Conservation (phyloP, 2,797 vertebrate genomes). For the Hoplostethus atlanticus region DNA sequence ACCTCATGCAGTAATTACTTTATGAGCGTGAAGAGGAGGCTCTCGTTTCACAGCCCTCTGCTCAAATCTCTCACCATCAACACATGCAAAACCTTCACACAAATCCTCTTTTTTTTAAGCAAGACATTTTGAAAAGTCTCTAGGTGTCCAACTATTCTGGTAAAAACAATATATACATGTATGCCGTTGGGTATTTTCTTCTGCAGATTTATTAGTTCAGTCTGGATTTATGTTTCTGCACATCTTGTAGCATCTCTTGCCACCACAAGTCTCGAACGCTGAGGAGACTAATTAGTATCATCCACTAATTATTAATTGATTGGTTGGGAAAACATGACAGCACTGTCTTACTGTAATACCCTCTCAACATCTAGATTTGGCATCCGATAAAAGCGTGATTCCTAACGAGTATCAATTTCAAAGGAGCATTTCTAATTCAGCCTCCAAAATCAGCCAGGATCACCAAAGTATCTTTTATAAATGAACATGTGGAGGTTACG, state of each 20-base stretch:
- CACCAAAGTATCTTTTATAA: conserved; percentile 9
- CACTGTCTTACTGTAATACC: background rate
- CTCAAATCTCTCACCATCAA: conserved; percentile 17
- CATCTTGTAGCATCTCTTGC: background rate
- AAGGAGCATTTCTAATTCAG: conserved; percentile 20
- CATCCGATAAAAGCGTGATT: conserved; percentile 1
- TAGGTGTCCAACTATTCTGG: background rate
- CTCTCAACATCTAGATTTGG: background rate
- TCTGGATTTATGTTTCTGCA: background rate
- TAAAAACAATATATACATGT: background rate
- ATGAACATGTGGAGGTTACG: conserved; percentile 42
- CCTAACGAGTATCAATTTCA: background rate
- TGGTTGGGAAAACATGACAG: background rate
- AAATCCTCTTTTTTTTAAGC: background rate
- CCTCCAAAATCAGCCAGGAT: conserved; percentile 13
- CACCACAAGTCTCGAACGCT: background rate
- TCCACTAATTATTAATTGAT: background rate
- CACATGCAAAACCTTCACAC: conserved; percentile 13
- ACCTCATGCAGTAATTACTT: conserved; percentile 38
- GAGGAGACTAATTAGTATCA: background rate
- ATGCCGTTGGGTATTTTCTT: background rate
- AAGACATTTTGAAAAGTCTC: conserved; percentile 1
- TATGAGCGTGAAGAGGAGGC: conserved; percentile 18
- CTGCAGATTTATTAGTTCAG: background rate
- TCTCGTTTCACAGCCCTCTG: conserved; percentile 29